Base-by-base conservation (phyloP, 2,113 vertebrate genomes). In the Tachuris rubrigastra region DNA sequence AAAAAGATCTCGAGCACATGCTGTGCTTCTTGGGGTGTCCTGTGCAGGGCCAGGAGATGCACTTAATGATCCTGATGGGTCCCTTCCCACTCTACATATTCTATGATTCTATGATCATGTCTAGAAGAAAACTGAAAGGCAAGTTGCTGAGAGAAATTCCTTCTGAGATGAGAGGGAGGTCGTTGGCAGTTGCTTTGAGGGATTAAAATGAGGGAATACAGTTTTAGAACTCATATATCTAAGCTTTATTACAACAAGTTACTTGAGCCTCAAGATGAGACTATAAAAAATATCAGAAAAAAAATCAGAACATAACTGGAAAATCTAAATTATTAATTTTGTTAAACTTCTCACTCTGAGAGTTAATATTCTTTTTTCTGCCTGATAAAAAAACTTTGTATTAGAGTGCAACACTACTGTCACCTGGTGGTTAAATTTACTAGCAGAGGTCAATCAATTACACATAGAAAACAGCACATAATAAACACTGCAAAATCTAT, bases 361-460 rank as follows among this genome's bases (percentile, higher is more conserved):
- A 31, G 9, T 44, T 85, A 49, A 39, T 73, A 21, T 24, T 66
- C 28, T 66, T 87, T 60, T 30, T 67, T 85, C 44, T 58, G 55
- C 19, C 76, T 82, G 65, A 87, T 72, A 67, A 94, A 94, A 46
- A 59, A 60, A 5, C 12, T 68, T 25, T 56, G 22, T 37, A 75
- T 16, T 22, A 5, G 8, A 53, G 17, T 96, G 92, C 93, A 95
- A 93, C 80, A 92, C 95, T 86, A 90, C 85, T 97, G 96, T 90
- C 97, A 96, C 67, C 92, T 97, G 97, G 96, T 97, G 97, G 97
- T 86, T 86, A 18, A n/a, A 77, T 62, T 46, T 83, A 19, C 78
- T 42, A 42, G 44, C 15, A 37, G 11, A 42, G 19, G 22, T 88
- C 15, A 12, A 60, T 42, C 18, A 73, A 73, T 90, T 33, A 37